Base-by-base conservation (phyloP, 2,888 invertebrate species). In the Drosophila aldrichi region DNA sequence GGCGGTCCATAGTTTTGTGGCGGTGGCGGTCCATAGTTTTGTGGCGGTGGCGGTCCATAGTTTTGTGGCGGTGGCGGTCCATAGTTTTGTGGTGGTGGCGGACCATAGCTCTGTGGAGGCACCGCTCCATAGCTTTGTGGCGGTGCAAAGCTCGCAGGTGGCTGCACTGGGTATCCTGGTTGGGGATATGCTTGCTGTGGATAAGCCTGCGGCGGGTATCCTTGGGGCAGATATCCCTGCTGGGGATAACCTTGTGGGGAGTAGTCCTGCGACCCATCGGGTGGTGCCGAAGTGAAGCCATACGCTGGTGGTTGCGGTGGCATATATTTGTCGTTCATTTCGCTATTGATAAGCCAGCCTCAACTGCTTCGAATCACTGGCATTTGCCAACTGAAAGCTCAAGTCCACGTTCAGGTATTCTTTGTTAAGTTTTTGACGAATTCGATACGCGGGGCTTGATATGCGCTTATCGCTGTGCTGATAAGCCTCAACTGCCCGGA, bases 261-360 rank as follows among this genome's bases (percentile, higher is more conserved):
- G 8, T 66, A 56, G 18, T 32, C 44, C 40, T 62, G 60, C 18
- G 58, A 38, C 5, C 29, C 7, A 2, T 18, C 46, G 0, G 60
- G 36, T 48, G 69, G 48, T 8, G 74, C 79, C 18, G 74, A 38
- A 18, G 51, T 29, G 40, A 62, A 86, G 6, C 68, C 71, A 64
- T 64, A 56, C 12, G 46, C 0, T 25, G 72, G 58, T n/a, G 65
- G 32, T 18, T 57, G 52, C 25, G 83, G 65, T 25, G 68, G 49
- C 20, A 54, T 12, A 64, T 56, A 61, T 43, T 69, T 90, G 3
- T 83, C 87, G 87, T 80, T 90, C 49, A 84, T 84, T 49, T 34
- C 52, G 36, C 12, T n/a, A 20, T 48, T 12, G 3, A 25, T n/a
- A 36, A 40, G 18, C 48, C 18, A 20, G 6, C 10, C 3, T 25